phyloP scores from a whole-genome alignment of 92 coral and sea anemone genomes.

The Palythoa heliodiscus region DNA sequence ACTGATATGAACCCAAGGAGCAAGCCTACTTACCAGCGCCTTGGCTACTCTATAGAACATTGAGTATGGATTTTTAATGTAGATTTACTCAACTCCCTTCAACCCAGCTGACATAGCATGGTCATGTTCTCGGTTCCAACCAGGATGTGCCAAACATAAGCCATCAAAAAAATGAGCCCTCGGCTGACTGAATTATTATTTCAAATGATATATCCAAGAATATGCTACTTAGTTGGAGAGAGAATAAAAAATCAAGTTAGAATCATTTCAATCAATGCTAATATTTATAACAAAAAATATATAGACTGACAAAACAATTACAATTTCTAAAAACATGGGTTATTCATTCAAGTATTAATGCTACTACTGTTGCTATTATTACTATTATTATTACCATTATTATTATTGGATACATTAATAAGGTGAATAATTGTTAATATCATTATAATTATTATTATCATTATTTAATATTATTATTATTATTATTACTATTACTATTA shows the following conservation, averaged over 20 bases:
- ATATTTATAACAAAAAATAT: not conserved
- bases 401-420: too few relatives aligned
- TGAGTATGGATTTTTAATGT: not conserved
- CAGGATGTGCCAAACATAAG: conserved; percentile 46
- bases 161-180: conserved; percentile 48
- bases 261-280: conserved; percentile 14
- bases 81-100: conserved; percentile 65
- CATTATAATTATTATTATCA: too few relatives aligned
- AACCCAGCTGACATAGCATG: conserved; percentile 75
- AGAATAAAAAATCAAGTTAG: conserved; percentile 32
- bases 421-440: too few relatives aligned
- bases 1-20: conserved; percentile 21
- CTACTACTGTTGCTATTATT: too few relatives aligned
- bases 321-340: not conserved
- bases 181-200: conserved; percentile 27
- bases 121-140: conserved; percentile 76
- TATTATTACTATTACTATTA: too few relatives aligned
- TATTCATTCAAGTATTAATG: too few relatives aligned
- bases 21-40: conserved; percentile 37
- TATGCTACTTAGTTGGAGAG: conserved; percentile 47
- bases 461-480: too few relatives aligned
- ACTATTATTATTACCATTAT: too few relatives aligned
- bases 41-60: conserved; percentile 7
- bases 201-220: conserved; percentile 24
- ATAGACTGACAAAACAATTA: not conserved